These are phyloP conservation scores for Gymnoscopelus microlampas DNA, from an alignment of 2,797 vertebrate genomes.

Conservation along the genomic window DNA sequence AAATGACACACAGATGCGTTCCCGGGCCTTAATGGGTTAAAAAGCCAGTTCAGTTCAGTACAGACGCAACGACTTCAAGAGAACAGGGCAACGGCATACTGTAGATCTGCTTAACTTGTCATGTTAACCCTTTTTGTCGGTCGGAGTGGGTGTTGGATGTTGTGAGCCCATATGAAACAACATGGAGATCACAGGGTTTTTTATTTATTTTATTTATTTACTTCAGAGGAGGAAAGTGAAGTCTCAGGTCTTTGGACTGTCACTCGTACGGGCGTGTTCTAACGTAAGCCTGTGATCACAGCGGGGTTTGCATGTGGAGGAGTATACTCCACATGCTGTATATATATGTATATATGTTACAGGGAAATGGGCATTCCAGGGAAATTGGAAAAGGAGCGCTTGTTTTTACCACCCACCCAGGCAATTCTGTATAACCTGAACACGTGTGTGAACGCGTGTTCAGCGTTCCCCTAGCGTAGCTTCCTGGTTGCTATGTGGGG, in stretches of 20 bases:
- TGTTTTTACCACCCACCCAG: no score
- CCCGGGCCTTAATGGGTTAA: constrained; percentile 23
- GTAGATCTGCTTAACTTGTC: constrained; percentile 77
- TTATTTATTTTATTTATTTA: no score
- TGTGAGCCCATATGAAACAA: constrained; percentile 61
- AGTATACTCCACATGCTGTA: background rate
- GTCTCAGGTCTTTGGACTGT: constrained; percentile 66
- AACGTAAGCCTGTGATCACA: constrained; percentile 57
- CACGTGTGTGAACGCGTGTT: no score
- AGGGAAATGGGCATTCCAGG: no score
- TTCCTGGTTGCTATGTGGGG: no score
- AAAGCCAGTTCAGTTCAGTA: constrained; percentile 68
- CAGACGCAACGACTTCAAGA: constrained; percentile 37
- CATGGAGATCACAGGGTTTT: constrained; percentile 56
- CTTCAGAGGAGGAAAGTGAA: constrained; percentile 63
- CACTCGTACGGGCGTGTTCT: constrained; percentile 57
- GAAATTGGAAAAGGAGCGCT: no score
- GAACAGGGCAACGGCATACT: constrained; percentile 60
- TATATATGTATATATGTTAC: no score
- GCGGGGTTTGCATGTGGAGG: constrained; percentile 38
- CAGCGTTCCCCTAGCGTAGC: no score
- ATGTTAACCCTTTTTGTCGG: constrained; percentile 73
- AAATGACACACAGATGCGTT: no score
- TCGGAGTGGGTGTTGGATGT: constrained; percentile 67
- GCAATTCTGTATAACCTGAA: no score